A percentile compares a stretch with the other conserved stretches of the same genome.
Conservation (phyloP, 2,113 vertebrate genomes). For the Stegastes partitus region DNA sequence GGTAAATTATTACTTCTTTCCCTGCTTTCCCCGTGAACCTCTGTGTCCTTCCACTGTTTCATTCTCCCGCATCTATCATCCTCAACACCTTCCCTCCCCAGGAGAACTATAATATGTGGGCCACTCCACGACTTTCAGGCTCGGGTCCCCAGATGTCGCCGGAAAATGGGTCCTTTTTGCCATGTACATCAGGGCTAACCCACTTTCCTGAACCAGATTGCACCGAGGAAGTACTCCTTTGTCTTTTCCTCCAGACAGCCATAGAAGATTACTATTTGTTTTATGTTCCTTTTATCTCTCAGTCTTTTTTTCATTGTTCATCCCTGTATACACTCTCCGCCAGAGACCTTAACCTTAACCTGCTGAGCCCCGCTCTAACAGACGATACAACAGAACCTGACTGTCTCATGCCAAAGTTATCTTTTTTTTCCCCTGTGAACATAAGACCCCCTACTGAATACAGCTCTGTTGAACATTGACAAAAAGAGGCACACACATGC, state of each 20-base stretch:
- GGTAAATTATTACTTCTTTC: slow-evolving; percentile 5
- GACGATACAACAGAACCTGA: slow-evolving; percentile 17
- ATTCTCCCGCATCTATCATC: slow-evolving; percentile 46
- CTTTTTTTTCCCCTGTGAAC: slow-evolving; percentile 41
- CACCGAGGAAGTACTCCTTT: slow-evolving; percentile 40
- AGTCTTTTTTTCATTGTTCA: slow-evolving; percentile 20
- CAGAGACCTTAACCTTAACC: slow-evolving; percentile 26
- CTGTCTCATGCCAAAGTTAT: slow-evolving; percentile 51
- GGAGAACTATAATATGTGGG: slow-evolving; percentile 64
- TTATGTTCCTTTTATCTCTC: slow-evolving; percentile 34
- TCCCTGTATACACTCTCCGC: slow-evolving; percentile 6
- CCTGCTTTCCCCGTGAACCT: not conserved
- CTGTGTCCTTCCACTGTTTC: slow-evolving; percentile 33
- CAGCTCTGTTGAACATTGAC: slow-evolving; percentile 67
- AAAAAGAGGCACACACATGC: slow-evolving; percentile 31
- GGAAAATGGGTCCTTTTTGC: slow-evolving; percentile 51
- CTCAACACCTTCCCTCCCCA: slow-evolving; percentile 27
- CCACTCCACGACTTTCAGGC: slow-evolving; percentile 43
- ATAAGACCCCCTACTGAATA: slow-evolving; percentile 42
- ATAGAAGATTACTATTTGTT: slow-evolving; percentile 42
- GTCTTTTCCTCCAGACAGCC: slow-evolving; percentile 36
- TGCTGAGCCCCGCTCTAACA: not conserved
- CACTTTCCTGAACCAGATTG: slow-evolving; percentile 71
- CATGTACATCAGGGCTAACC: slow-evolving; percentile 54
- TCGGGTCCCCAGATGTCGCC: slow-evolving; percentile 59